phyloP scores from a whole-genome alignment of 1,140 invertebrate genomes.

The Sweltsa coloradensis region DNA sequence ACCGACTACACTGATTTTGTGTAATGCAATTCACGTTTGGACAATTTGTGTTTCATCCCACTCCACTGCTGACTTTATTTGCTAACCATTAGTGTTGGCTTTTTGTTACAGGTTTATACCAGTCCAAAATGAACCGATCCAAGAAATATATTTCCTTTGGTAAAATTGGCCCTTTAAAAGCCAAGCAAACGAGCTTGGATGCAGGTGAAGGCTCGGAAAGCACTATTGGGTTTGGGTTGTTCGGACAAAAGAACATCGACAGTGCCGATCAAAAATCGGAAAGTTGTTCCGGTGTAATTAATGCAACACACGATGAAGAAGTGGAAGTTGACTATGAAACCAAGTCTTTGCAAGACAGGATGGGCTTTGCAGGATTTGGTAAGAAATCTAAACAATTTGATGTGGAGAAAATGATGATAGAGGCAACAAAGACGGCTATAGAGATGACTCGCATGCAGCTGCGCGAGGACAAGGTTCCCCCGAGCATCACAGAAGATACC shows the following conservation, averaged over 20 bases:
- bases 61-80: too few species aligned
- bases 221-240: conserved; percentile 42
- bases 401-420: conserved; percentile 39
- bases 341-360: conserved; percentile 50
- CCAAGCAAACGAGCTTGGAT: conserved; percentile 16
- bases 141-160: conserved; percentile 39
- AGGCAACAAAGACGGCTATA: conserved; percentile 31
- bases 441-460: conserved; percentile 22
- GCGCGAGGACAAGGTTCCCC: conserved; percentile 21
- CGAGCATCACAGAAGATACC: conserved; percentile 10
- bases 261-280: conserved; percentile 29
- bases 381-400: conserved; percentile 66
- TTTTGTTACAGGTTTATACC: too few species aligned
- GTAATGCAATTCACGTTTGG: too few species aligned
- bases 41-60: too few species aligned
- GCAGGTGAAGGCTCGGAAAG: conserved; percentile 17
- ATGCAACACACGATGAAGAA: conserved; percentile 41
- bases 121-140: not conserved
- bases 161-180: conserved; percentile 39
- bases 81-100: too few species aligned
- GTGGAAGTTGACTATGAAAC: conserved; percentile 54
- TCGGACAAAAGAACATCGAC: conserved; percentile 33
- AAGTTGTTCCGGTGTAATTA: conserved; percentile 20
- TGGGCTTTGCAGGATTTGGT: conserved; percentile 64
- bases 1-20: too few species aligned